phyloP scores from a whole-genome alignment of 2,888 invertebrate species.

The Theretra japonica region DNA sequence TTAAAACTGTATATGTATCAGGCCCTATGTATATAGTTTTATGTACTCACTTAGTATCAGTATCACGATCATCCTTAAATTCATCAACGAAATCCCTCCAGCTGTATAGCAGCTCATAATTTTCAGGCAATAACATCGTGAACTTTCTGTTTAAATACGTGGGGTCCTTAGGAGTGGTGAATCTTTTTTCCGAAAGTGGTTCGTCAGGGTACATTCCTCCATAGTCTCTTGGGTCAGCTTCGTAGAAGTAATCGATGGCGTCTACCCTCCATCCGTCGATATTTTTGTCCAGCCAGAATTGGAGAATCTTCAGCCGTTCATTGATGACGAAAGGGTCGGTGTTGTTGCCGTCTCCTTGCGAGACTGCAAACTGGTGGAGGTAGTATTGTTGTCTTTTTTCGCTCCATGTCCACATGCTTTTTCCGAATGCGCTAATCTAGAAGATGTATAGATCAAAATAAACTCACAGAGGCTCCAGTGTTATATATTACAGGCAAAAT shows the following conservation, averaged over 20 bases:
- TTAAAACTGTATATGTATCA: too few relatives aligned
- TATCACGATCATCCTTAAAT: neutral
- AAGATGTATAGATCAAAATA: neutral
- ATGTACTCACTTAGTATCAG: neutral
- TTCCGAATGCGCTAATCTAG: neutral
- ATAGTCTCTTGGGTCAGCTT: neutral
- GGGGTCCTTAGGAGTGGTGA: neutral
- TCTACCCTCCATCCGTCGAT: neutral
- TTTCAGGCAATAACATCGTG: neutral
- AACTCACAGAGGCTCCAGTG: too few relatives aligned
- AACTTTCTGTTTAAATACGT: neutral
- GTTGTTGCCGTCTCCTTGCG: neutral
- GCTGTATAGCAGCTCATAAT: neutral
- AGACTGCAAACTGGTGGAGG: neutral
- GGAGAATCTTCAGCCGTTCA: neutral
- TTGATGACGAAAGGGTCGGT: neutral
- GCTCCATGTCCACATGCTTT: neutral
- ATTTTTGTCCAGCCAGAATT: neutral
- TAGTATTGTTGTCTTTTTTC: neutral
- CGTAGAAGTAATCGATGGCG: neutral
- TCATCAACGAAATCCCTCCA: neutral
- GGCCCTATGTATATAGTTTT: neutral
- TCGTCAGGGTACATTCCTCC: neutral
- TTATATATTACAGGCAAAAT: too few relatives aligned
- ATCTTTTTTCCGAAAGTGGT: neutral